A percentile compares a stretch with the other conserved stretches of the same genome.
Evolutionary conservation across 2,797 vertebrate species (phyloP).

Genomic region (Bufotes viridis): DNA sequence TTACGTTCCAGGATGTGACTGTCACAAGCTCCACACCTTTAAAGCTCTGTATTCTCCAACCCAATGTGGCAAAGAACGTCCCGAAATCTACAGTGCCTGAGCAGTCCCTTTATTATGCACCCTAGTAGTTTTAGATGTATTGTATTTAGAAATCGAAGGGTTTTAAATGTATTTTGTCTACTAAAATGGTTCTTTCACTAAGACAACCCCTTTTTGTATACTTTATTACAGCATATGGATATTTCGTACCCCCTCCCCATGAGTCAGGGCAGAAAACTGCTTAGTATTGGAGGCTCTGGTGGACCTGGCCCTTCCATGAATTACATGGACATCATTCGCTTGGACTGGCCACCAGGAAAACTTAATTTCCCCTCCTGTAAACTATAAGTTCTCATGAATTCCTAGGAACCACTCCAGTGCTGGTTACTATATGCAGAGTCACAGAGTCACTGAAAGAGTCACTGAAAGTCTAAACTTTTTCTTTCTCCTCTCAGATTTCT

Average conservation of each 20-base stretch:
- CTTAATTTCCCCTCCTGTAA: no score
- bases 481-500: no score
- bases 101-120: neutral
- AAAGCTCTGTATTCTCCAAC: neutral
- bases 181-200: no score
- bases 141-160: neutral
- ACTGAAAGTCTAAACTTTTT: no score
- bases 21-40: slow-evolving; percentile 34
- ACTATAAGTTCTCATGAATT: no score
- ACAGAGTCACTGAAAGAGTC: no score
- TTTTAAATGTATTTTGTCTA: neutral
- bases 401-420: no score
- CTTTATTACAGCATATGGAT: neutral
- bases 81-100: neutral
- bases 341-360: no score
- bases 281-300: neutral
- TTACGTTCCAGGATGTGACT: slow-evolving; percentile 41
- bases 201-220: neutral
- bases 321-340: no score
- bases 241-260: neutral
- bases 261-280: no score
- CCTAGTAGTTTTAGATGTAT: neutral
- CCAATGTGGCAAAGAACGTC: neutral
- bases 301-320: neutral
- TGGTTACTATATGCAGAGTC: no score